These are phyloP conservation scores for Diarsia mendica DNA, from an alignment of 2,888 invertebrate genomes.

Conservation along the genomic window DNA sequence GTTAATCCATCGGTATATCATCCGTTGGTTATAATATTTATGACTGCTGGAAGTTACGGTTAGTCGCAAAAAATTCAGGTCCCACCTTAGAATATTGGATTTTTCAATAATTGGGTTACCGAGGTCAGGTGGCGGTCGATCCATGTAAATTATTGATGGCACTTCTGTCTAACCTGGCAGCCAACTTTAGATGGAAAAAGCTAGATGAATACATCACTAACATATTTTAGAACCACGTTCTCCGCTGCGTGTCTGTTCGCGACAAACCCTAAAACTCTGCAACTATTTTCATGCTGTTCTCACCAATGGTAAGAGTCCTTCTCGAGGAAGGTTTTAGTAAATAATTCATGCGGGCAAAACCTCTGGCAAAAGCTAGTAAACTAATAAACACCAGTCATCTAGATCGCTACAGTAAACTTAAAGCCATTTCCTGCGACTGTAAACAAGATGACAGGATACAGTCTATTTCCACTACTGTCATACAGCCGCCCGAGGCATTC, in stretches of 20 bases:
- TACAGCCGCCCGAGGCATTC: slow-evolving; percentile 38
- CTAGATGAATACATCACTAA: neutral
- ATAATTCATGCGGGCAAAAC: too few relatives aligned
- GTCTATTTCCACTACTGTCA: slow-evolving; percentile 48
- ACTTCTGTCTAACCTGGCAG: slow-evolving; percentile 1
- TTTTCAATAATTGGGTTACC: slow-evolving; percentile 32
- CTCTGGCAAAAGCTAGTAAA: neutral
- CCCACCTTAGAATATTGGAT: slow-evolving; percentile 20
- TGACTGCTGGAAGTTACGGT: neutral
- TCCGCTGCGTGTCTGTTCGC: too few relatives aligned
- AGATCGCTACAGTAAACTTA: slow-evolving; percentile 12
- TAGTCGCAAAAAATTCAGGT: slow-evolving; percentile 19
- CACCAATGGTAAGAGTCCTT: too few relatives aligned
- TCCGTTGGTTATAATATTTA: slow-evolving; percentile 17
- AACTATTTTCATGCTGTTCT: too few relatives aligned
- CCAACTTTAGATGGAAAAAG: neutral
- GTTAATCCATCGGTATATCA: neutral
- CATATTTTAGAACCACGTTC: too few relatives aligned
- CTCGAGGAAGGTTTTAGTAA: too few relatives aligned
- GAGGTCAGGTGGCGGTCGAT: slow-evolving; percentile 10
- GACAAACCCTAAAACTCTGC: too few relatives aligned
- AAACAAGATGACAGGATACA: slow-evolving; percentile 36
- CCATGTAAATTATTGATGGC: slow-evolving; percentile 19
- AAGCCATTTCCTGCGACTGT: slow-evolving; percentile 27
- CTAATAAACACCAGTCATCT: neutral